Percentiles rank a stretch among this genome's conserved stretches.
These are phyloP conservation scores for Anabacerthia variegaticeps DNA, from an alignment of 2,797 vertebrate species.

Conservation along the genomic window DNA sequence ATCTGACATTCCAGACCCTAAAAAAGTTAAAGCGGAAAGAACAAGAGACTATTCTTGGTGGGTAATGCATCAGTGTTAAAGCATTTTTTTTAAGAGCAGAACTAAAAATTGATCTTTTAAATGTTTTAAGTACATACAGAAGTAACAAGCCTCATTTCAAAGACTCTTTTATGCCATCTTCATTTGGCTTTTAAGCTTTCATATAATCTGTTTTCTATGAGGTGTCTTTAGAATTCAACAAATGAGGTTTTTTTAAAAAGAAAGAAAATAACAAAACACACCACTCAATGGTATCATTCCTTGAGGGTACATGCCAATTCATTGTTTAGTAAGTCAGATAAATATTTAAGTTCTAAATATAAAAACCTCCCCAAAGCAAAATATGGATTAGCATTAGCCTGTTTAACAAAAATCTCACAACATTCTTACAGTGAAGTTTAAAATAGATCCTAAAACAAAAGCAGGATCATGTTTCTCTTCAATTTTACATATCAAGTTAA, in stretches of 20 bases:
- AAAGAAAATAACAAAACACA: not conserved
- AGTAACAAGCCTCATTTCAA: not conserved
- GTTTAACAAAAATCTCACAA: not conserved
- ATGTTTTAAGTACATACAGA: not conserved
- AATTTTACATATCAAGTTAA: conserved; percentile 1
- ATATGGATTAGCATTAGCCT: not conserved
- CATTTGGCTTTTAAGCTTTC: not conserved
- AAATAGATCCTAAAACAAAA: not conserved
- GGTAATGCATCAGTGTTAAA: not conserved
- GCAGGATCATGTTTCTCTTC: not conserved
- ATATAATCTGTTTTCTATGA: not conserved
- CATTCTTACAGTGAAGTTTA: not conserved
- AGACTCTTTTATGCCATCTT: not conserved
- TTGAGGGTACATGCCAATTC: not conserved
- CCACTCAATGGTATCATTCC: not conserved
- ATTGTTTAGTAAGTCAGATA: not conserved
- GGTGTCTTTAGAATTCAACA: not conserved
- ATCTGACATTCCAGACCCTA: conserved; percentile 98
- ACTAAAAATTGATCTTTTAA: not conserved
- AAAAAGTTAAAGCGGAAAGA: not conserved
- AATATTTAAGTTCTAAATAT: not conserved
- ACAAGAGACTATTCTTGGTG: not conserved
- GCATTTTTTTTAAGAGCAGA: not conserved
- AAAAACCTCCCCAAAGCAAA: not conserved
- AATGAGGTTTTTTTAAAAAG: not conserved